Evolutionary conservation across 2,888 invertebrate genomes (phyloP), one percentile per base, ranked within the genome.

Genomic region (Apotomis capreana): DNA sequence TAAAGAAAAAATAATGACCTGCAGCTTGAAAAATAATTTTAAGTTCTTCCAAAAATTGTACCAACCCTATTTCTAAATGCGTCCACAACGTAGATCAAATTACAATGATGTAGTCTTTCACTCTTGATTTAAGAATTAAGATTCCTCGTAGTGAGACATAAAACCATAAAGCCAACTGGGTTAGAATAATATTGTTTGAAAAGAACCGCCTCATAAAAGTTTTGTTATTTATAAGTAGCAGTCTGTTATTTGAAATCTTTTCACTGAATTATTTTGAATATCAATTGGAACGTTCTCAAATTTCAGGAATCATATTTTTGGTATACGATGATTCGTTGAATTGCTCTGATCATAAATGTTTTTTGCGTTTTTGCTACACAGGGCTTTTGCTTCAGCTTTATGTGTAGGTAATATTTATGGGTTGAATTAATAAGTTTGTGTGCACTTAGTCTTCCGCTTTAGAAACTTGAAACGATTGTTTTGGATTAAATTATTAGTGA

Each of bases 401-500:
- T 8, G n/a, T 10, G 49, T 63, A 52, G 52, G 46, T 12, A 26
- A 36, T 26, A 49, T 52, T 55, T 54, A 13, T 64, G 64, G 12
- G 5, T 64, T 54, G 40, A 54, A 13, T 12, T 57, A 37, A 37
- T 3, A 37, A 58, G 58, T 55, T 61, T 46, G 26, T 10, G 15
- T 15, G 46, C 55, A 44, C 37, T 55, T 26, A 40, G 55, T 55
- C 57, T 58, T 51, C 10, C 12, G 44, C 36, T 12, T 36, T 57
- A 37, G 26, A 46, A 59, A 52, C 62, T 72, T 58, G 12, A 67
- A 72, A 40, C 52, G 58, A 63, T 72, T 68, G 68, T 72, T 67
- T 52, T 46, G 37, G 63, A 63, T 78, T 79, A 79, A 81, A 87
- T 87, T 83, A 84, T 87, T 86, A 84, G 84, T 84, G 84, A 83